Evolutionary conservation across 2,888 invertebrate species (phyloP).

Genomic region (Euzophera pinguis): DNA sequence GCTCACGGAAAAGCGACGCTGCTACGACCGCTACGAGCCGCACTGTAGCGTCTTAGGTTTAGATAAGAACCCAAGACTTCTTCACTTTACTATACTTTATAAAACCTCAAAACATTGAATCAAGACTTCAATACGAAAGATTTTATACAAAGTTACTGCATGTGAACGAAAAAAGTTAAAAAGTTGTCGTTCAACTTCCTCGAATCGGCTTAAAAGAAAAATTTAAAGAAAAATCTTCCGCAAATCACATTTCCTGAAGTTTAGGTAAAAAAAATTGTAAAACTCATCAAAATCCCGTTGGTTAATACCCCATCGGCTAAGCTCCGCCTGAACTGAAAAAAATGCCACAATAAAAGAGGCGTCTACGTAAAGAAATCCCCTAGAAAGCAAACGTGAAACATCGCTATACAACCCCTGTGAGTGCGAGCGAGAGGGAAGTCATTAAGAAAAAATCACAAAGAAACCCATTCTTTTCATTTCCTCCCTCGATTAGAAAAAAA

Average conservation of each 20-base stretch:
- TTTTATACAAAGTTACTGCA: background rate
- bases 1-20: slow-evolving; percentile 6
- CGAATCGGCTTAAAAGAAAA: background rate
- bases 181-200: background rate
- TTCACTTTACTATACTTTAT: background rate
- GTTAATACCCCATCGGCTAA: slow-evolving; percentile 65
- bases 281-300: slow-evolving; percentile 55
- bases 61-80: slow-evolving; percentile 26
- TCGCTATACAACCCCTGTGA: slow-evolving; percentile 30
- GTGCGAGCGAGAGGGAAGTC: slow-evolving; percentile 63
- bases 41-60: background rate
- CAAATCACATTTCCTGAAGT: slow-evolving; percentile 34
- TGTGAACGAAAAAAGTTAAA: background rate
- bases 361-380: slow-evolving; percentile 66
- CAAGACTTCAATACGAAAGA: background rate
- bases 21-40: background rate
- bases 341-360: slow-evolving; percentile 69
- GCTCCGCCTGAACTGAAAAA: slow-evolving; percentile 72
- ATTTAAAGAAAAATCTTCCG: slow-evolving; percentile 23
- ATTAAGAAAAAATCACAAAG: slow-evolving; percentile 77
- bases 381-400: slow-evolving; percentile 56
- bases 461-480: slow-evolving; percentile 78
- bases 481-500: slow-evolving; percentile 79
- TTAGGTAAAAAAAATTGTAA: slow-evolving; percentile 63
- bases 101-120: background rate